These are phyloP conservation scores for Vimba vimba DNA, from an alignment of 2,113 vertebrate genomes.

Conservation along the genomic window DNA sequence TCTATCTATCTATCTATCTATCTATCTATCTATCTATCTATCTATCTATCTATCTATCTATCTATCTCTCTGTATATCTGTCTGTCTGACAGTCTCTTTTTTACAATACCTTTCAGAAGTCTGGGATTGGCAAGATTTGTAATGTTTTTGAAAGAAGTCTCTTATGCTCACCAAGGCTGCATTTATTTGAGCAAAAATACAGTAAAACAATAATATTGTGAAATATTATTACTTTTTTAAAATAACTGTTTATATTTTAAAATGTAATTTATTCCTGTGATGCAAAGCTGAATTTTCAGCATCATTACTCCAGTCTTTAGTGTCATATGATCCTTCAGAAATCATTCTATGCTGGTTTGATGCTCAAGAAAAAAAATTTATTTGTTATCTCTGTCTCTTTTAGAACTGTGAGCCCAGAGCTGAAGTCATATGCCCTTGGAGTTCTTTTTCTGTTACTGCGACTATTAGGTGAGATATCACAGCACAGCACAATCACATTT, in stretches of 20 bases:
- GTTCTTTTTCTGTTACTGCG: conserved; percentile 94
- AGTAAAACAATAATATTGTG: background rate
- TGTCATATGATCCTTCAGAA: background rate
- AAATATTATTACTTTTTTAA: background rate
- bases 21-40: background rate
- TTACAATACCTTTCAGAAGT: no score
- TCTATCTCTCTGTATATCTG: no score
- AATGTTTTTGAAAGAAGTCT: no score
- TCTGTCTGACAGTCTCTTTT: no score
- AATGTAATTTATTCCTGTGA: background rate
- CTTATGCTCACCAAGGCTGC: background rate
- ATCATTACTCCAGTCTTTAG: no score
- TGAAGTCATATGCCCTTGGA: conserved; percentile 96
- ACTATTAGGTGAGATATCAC: conserved; percentile 84
- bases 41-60: background rate
- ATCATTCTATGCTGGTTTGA: background rate
- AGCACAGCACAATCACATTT: background rate
- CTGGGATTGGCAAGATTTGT: no score
- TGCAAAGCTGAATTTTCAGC: no score
- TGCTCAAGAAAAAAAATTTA: background rate
- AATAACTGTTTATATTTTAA: background rate
- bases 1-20: no score
- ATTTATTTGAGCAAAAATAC: background rate
- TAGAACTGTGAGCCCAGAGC: conserved; percentile 95
- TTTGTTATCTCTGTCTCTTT: conserved; percentile 30